phyloP scores from a whole-genome alignment of 2,797 vertebrate species.

The Enteromius radiatus region DNA sequence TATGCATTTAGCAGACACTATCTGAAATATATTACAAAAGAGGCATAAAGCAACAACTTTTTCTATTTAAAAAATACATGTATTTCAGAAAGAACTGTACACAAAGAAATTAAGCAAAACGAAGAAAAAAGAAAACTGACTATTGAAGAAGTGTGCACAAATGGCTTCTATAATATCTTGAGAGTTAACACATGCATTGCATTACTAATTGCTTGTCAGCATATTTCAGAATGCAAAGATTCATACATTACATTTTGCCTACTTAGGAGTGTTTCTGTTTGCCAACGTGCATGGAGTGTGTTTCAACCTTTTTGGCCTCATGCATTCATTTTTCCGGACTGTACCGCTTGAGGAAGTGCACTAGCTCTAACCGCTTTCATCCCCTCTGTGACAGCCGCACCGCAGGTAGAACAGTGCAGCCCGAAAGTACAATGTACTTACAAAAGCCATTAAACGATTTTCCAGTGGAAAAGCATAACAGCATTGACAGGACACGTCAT shows the following conservation, averaged over 20 bases:
- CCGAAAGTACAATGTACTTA: conserved; percentile 21
- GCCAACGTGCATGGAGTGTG: neutral
- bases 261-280: neutral
- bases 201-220: neutral
- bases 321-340: neutral
- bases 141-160: neutral
- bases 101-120: too few species aligned
- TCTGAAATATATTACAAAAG: neutral
- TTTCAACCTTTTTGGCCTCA: neutral
- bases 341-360: neutral
- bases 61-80: too few species aligned
- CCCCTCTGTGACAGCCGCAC: conserved; percentile 40
- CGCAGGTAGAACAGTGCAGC: conserved; percentile 14
- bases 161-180: neutral
- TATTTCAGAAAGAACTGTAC: too few species aligned
- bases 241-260: neutral
- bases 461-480: conserved; percentile 33
- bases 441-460: conserved; percentile 48
- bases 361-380: conserved; percentile 20
- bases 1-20: neutral
- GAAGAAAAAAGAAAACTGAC: neutral
- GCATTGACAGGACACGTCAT: conserved; percentile 23
- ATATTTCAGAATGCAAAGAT: neutral
- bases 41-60: neutral
- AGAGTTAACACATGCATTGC: neutral